Conservation (phyloP, 1,140 invertebrate species). For the Metaphire vulgaris region DNA sequence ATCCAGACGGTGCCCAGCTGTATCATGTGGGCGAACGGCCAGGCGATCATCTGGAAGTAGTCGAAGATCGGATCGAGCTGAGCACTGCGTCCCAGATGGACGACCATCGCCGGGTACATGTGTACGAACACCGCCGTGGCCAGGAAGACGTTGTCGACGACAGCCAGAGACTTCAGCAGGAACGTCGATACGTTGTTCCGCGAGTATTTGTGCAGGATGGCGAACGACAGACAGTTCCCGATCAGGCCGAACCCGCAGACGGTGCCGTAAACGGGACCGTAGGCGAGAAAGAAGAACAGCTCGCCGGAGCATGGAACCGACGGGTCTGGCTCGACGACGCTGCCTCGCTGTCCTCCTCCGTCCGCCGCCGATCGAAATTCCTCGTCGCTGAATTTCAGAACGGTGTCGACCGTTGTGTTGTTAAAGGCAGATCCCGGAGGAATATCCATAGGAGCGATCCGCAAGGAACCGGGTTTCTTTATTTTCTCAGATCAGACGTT, state of each 20-base stretch:
- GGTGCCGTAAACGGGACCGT: conserved; percentile 25
- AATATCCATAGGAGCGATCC: too few species aligned
- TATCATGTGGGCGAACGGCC: conserved; percentile 27
- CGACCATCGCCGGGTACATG: conserved; percentile 27
- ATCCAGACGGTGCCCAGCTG: conserved; percentile 30
- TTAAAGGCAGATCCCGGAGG: too few species aligned
- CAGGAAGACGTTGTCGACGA: conserved; percentile 28
- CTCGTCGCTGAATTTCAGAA: too few species aligned
- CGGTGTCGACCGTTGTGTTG: too few species aligned
- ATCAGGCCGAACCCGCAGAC: conserved; percentile 29
- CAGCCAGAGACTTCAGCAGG: conserved; percentile 15
- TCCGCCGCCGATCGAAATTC: too few species aligned
- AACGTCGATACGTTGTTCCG: conserved; percentile 4
- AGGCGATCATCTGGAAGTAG: conserved; percentile 18
- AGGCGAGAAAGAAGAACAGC: conserved; percentile 30
- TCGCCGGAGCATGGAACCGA: conserved; percentile 9
- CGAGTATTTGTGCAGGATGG: conserved; percentile 26
- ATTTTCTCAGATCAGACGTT: too few species aligned
- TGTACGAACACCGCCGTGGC: conserved; percentile 22
- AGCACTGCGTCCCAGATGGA: conserved; percentile 14
- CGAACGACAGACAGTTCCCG: conserved; percentile 29
- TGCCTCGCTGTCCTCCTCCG: too few species aligned
- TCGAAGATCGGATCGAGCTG: background rate
- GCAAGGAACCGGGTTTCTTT: too few species aligned
- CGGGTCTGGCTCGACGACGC: background rate